Evolutionary conservation across 1,140 invertebrate species (phyloP).

Genomic region (Zaprionus vittiger): DNA sequence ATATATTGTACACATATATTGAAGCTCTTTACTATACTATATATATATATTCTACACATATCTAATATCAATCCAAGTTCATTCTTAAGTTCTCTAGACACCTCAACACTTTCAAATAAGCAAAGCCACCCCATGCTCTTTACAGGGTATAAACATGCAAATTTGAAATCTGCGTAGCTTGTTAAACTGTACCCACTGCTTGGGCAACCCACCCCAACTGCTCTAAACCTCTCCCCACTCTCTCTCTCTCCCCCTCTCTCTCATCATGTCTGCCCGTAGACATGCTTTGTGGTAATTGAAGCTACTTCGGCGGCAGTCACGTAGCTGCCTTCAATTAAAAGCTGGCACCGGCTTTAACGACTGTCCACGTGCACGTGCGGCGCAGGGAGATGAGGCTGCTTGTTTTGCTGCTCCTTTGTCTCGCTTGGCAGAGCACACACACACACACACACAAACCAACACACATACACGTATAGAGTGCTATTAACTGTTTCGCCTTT

Average conservation of each 20-base stretch:
- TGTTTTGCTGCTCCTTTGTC: slow-evolving; percentile 49
- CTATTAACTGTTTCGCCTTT: slow-evolving; percentile 58
- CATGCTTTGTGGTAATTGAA: slow-evolving; percentile 81
- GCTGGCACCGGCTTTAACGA: slow-evolving; percentile 52
- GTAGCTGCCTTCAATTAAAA: slow-evolving; percentile 77
- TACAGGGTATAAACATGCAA: slow-evolving; percentile 70
- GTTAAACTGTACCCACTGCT: slow-evolving; percentile 54
- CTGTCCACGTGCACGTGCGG: slow-evolving; percentile 54
- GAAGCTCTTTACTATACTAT: no score
- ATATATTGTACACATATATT: no score
- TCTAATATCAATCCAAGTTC: no score
- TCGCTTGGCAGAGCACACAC: slow-evolving; percentile 38
- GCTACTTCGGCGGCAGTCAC: slow-evolving; percentile 74
- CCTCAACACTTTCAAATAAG: no score
- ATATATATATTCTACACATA: no score
- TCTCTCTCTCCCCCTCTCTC: not conserved
- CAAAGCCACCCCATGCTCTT: not conserved
- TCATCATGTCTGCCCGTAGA: slow-evolving; percentile 29
- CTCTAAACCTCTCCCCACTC: not conserved
- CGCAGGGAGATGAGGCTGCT: slow-evolving; percentile 25
- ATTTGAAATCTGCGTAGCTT: slow-evolving; percentile 56
- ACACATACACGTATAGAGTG: not conserved
- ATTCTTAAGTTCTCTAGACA: no score
- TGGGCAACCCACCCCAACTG: slow-evolving; percentile 23
- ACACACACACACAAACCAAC: not conserved